Base-by-base conservation (phyloP, 2,888 invertebrate species). In the Salticus scenicus region DNA sequence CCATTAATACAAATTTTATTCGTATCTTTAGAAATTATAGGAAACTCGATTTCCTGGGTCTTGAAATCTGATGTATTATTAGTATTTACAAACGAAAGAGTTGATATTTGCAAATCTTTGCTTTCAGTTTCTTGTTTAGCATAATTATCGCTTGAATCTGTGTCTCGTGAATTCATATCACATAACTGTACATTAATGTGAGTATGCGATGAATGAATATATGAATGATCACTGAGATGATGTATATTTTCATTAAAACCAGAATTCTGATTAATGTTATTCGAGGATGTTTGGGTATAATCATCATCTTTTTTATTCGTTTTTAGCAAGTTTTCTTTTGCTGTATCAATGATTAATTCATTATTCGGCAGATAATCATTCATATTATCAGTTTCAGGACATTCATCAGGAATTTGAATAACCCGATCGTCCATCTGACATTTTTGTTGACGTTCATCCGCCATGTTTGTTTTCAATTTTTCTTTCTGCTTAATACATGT, bases 371-470 rank as follows among this genome's bases (percentile, higher is more conserved):
- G 14, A 30, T 30, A 24, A 4, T 66, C 37, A 20, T 37, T 7
- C 10, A 33, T n/a, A 7, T 41, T 20, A 10, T 74, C 70, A 1
- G 28, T 28, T 28, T 63, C 24, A 12, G 76, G 64, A 17, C 70
- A 30, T 17, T 41, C 33, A 14, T 67, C 73, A 30, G 73, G 24
- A 20, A 67, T 0, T 42, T 67, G 17, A n/a, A 77, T 67, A 63
- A 47, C 57, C 30, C 64, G 47, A 41, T 42, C 72, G 20, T 63
- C 72, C 76, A 86, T 72, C 67, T 77, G 72, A 63, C 80, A 67
- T 80, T 86, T 80, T 86, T 86, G 86, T 86, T 71, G 57, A 64
- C 63, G 47, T 31, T 76, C 74, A 30, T 86, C 86, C 80, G 80
- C 86, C 86, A 86, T 86, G 41, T 66, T 79, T 33, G 37, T 64